Evolutionary conservation across 1,140 invertebrate genomes (phyloP), one percentile per base, ranked within the genome.

Genomic region (Brachystomella parvula): DNA sequence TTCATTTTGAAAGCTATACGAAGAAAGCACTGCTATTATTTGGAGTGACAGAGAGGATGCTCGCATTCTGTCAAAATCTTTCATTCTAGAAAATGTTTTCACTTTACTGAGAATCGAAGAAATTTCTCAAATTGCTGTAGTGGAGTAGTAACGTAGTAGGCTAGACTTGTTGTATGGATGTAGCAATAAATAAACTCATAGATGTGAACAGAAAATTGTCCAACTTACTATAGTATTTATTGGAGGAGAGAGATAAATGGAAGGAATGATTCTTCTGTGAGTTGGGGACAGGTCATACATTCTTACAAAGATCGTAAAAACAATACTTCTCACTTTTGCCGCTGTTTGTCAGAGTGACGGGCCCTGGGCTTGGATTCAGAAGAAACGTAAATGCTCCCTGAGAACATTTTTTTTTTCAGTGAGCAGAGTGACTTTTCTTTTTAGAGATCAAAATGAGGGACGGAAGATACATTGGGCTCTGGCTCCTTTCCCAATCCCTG

Each of bases 161-260:
- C n/a, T n/a, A n/a, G n/a, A 53, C 49, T 53, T 53, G 49, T 53
- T 53, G 49, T 53, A n/a, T 26, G 49, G 49, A 17, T 53, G 12
- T n/a, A n/a, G 12, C 49, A 15, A 53, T 53, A 53, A 53, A 53
- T 53, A 53, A 53, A 24, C 49, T 53, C 49, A 53, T 53, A 12
- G 15, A 9, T 39, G 6, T 19, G 35, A 39, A 19, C 35, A 39
- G 35, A 9, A 39, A 9, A 6, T 24, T 6, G 15, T 53, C 49
- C 24, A n/a, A n/a, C n/a, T 24, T 53, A 6, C 49, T 53, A 53
- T 53, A n/a, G n/a, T n/a, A n/a, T n/a, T n/a, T n/a, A 53, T 53
- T 53, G 24, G 24, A 53, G 6, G 6, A 53, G 49, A 24, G 21
- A 53, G 49, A 53, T 53, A 53, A 53, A 53, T 53, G 12, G 49